phyloP scores from a whole-genome alignment of 2,888 invertebrate genomes.

The Microchrysa polita region DNA sequence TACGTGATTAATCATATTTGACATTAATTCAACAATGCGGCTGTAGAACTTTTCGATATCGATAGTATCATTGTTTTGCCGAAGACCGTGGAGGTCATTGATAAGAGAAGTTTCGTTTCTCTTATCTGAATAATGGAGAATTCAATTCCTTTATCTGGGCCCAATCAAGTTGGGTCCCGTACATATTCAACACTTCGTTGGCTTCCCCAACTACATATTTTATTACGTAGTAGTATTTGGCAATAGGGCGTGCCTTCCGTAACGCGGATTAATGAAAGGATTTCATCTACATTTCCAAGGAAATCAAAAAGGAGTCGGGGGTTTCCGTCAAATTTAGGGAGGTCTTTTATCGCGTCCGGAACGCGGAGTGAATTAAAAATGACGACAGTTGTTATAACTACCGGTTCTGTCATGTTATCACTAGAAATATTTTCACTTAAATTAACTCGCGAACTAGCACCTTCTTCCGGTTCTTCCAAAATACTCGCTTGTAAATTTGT shows the following conservation, averaged over 20 bases:
- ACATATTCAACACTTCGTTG: conserved; percentile 35
- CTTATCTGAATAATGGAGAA: background rate
- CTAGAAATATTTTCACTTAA: background rate
- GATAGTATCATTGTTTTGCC: conserved; percentile 19
- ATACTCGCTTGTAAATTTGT: no score
- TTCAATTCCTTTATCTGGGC: conserved; percentile 32
- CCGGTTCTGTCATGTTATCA: background rate
- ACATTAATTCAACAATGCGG: conserved; percentile 9
- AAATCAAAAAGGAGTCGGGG: conserved; percentile 6
- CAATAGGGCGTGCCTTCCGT: conserved; percentile 12
- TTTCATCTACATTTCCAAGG: conserved; percentile 1
- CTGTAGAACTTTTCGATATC: conserved; percentile 28
- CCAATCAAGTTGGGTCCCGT: conserved; percentile 38
- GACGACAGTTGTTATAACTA: background rate
- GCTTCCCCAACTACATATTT: conserved; percentile 38
- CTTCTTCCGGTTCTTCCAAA: no score
- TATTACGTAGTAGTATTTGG: conserved; percentile 26
- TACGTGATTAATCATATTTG: conserved; percentile 22
- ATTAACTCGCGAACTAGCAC: no score
- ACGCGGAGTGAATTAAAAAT: background rate
- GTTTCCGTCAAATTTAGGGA: conserved; percentile 45
- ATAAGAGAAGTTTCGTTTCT: conserved; percentile 33
- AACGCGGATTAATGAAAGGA: background rate
- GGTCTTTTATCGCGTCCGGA: background rate
- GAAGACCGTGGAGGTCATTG: conserved; percentile 30